A percentile compares a stretch with the other conserved stretches of the same genome.
Conservation (phyloP, 2,797 vertebrate genomes). For the Threskiornis aethiopicus region DNA sequence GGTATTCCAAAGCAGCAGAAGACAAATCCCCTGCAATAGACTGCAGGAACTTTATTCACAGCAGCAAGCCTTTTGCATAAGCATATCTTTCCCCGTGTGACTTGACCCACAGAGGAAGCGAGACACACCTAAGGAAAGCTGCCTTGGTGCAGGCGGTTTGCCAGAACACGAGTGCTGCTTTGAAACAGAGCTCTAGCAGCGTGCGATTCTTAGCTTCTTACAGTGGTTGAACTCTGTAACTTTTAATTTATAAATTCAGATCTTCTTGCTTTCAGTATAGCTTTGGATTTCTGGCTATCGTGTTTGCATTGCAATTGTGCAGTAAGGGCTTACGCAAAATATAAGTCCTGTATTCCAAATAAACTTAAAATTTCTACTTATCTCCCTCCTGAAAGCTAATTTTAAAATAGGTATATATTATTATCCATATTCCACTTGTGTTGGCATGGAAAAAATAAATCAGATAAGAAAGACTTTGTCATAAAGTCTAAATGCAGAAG, state of each 20-base stretch:
- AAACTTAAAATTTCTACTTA: background rate
- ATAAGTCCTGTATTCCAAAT: background rate
- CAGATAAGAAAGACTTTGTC: background rate
- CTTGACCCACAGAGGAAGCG: background rate
- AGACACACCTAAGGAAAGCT: background rate
- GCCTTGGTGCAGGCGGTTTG: rapidly evolving
- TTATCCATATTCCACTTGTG: background rate
- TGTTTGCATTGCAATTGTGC: background rate
- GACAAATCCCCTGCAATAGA: background rate
- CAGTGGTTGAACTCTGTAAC: background rate
- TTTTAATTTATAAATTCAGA: background rate
- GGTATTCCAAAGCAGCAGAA: background rate
- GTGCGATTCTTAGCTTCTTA: too few species aligned
- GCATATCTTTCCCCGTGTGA: background rate
- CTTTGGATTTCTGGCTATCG: background rate
- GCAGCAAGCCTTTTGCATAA: background rate
- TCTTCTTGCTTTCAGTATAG: background rate
- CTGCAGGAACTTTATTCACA: background rate
- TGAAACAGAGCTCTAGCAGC: background rate
- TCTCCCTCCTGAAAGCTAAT: background rate
- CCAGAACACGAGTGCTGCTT: rapidly evolving
- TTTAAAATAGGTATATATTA: background rate
- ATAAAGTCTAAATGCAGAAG: background rate
- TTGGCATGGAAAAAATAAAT: background rate
- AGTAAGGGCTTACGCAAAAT: background rate